Evolutionary conservation across 2,888 invertebrate genomes (phyloP).

Genomic region (Hyalella azteca): DNA sequence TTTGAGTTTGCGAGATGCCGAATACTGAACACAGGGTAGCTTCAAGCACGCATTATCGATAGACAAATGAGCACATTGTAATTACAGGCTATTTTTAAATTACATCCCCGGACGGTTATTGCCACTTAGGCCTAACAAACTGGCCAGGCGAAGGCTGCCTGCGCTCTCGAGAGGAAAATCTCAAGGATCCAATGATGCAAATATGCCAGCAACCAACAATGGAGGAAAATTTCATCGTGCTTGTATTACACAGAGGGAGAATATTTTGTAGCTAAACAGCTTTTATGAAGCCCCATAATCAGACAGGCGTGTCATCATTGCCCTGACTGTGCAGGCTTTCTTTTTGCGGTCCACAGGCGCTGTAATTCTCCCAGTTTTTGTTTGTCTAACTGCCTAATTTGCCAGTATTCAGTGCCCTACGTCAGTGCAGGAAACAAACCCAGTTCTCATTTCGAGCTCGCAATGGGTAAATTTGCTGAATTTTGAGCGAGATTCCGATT

Average conservation of each 20-base stretch:
- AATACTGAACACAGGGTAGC: too few relatives aligned
- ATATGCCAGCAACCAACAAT: constrained; percentile 11
- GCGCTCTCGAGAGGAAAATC: constrained; percentile 19
- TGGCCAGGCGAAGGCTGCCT: not conserved
- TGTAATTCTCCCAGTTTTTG: not conserved
- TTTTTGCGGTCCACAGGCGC: too few relatives aligned
- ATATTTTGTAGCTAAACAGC: not conserved
- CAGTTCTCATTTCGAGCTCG: too few relatives aligned
- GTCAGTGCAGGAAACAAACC: too few relatives aligned
- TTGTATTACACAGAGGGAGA: not conserved
- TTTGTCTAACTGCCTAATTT: too few relatives aligned
- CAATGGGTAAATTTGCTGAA: too few relatives aligned
- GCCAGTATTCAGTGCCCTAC: too few relatives aligned
- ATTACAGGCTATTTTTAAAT: constrained; percentile 33
- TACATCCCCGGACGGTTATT: constrained; percentile 22
- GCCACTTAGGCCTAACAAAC: constrained; percentile 27
- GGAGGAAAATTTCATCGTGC: constrained; percentile 1
- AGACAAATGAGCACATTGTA: constrained; percentile 28
- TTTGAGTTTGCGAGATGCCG: too few relatives aligned
- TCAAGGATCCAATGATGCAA: constrained; percentile 18
- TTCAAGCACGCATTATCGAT: constrained; percentile 22
- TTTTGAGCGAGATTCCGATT: too few relatives aligned
- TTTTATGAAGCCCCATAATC: constrained; percentile 1
- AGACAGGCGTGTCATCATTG: not conserved
- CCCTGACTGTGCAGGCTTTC: too few relatives aligned